phyloP scores from a whole-genome alignment of 2,888 invertebrate genomes.

The Aricia artaxerxes region DNA sequence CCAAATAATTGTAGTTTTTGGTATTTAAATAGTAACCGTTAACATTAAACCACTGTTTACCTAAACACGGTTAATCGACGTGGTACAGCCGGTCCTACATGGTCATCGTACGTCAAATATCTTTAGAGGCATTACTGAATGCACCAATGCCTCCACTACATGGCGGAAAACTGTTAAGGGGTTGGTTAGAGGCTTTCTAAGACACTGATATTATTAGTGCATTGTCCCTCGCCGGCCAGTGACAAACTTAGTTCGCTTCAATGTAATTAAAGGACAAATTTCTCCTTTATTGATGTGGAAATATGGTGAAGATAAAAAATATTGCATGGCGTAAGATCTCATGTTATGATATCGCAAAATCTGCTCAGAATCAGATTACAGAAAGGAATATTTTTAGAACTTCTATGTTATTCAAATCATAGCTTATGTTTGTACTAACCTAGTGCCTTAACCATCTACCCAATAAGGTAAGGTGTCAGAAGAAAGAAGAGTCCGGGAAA shows the following conservation, averaged over 20 bases:
- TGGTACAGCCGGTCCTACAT: conserved; percentile 51
- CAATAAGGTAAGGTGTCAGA: too few relatives aligned
- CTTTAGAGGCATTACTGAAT: conserved; percentile 78
- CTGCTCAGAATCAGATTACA: background rate
- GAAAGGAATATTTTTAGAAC: too few relatives aligned
- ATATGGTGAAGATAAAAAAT: background rate
- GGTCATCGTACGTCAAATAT: conserved; percentile 73
- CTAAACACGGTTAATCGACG: background rate
- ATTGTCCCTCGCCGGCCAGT: conserved; percentile 68
- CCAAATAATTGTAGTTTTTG: too few relatives aligned
- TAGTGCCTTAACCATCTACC: too few relatives aligned
- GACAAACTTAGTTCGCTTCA: conserved; percentile 46
- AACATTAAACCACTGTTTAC: background rate
- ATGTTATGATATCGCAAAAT: background rate
- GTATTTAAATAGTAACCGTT: too few relatives aligned
- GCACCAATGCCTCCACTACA: conserved; percentile 76
- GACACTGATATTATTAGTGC: conserved; percentile 78
- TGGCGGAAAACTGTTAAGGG: conserved; percentile 79
- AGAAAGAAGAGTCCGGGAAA: too few relatives aligned
- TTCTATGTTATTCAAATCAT: too few relatives aligned
- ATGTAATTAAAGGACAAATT: conserved; percentile 31
- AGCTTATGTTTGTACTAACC: too few relatives aligned
- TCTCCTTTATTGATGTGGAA: background rate
- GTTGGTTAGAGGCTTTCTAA: conserved; percentile 78
- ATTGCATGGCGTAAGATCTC: background rate